Evolutionary conservation across 2,888 invertebrate species (phyloP).

Genomic region (Tipula lateralis): DNA sequence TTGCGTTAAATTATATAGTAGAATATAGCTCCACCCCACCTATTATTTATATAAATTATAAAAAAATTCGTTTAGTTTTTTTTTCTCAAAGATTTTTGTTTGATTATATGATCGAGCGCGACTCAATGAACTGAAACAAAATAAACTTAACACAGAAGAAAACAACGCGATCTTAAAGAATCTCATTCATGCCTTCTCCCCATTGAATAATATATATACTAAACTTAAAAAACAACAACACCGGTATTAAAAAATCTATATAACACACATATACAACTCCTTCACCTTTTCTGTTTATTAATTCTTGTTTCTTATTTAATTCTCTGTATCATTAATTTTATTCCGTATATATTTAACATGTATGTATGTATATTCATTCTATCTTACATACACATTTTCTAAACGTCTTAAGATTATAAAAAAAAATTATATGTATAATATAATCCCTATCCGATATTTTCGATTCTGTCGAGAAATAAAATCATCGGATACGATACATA

Average conservation of each 20-base stretch:
- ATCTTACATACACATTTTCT: not conserved
- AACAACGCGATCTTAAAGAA: constrained; percentile 19
- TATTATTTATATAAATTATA: constrained; percentile 24
- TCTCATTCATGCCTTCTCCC: not conserved
- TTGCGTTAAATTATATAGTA: constrained; percentile 19
- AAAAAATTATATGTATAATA: not conserved
- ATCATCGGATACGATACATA: not conserved
- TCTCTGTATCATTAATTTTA: constrained; percentile 1
- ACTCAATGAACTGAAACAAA: constrained; percentile 19
- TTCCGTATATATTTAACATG: not conserved
- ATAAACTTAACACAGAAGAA: constrained; percentile 14
- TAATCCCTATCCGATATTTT: not conserved
- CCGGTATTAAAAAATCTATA: not conserved
- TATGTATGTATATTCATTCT: not conserved
- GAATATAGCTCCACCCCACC: constrained; percentile 11
- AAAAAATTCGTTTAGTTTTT: constrained; percentile 6
- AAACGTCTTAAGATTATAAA: constrained; percentile 14
- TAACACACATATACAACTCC: constrained; percentile 14
- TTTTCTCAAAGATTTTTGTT: constrained; percentile 13
- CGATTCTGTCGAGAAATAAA: not conserved
- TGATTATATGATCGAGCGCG: constrained; percentile 14
- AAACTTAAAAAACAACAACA: not conserved
- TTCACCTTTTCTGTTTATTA: constrained; percentile 11
- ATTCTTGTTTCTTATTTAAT: not conserved
- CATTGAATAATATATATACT: not conserved